Conservation (phyloP, 1,140 invertebrate genomes). For the Aphelinus atriplicis region DNA sequence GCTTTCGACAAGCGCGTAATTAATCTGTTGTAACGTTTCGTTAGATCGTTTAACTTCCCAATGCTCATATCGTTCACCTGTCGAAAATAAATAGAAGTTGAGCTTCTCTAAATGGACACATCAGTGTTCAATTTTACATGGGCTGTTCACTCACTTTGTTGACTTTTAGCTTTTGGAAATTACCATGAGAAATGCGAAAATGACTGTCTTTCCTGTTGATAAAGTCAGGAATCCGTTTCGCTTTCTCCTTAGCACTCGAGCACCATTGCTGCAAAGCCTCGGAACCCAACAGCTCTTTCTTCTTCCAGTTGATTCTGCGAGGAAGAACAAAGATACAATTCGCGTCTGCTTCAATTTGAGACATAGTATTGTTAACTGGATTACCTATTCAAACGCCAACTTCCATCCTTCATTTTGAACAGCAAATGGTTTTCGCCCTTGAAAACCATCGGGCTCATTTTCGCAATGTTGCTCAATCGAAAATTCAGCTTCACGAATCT, state of each 20-base stretch:
- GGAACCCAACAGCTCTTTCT: slow-evolving; percentile 22
- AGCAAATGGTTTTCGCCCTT: slow-evolving; percentile 25
- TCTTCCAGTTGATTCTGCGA: slow-evolving; percentile 20
- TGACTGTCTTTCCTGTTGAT: slow-evolving; percentile 17
- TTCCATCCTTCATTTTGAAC: slow-evolving; percentile 7
- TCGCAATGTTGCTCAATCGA: slow-evolving; percentile 30
- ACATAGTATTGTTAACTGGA: background rate
- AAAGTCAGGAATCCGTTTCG: slow-evolving; percentile 22
- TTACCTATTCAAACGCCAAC: slow-evolving; percentile 19
- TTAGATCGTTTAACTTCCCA: slow-evolving; percentile 41
- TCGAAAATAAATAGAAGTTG: slow-evolving; percentile 4
- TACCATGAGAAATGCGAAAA: slow-evolving; percentile 37
- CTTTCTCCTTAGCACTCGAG: slow-evolving; percentile 23
- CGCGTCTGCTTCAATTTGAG: background rate
- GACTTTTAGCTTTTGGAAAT: slow-evolving; percentile 38
- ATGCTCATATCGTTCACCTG: slow-evolving; percentile 47
- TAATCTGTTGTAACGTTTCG: slow-evolving; percentile 39
- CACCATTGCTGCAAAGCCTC: slow-evolving; percentile 50
- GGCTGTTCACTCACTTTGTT: slow-evolving; percentile 34
- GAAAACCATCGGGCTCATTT: slow-evolving; percentile 9
- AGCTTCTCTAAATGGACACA: too few relatives aligned
- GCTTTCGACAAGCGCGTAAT: background rate
- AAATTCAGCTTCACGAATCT: slow-evolving; percentile 50
- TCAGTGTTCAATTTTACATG: too few relatives aligned
- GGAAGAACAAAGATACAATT: background rate